phyloP scores from a whole-genome alignment of 2,888 invertebrate species.

The Lamellibrachia columna region DNA sequence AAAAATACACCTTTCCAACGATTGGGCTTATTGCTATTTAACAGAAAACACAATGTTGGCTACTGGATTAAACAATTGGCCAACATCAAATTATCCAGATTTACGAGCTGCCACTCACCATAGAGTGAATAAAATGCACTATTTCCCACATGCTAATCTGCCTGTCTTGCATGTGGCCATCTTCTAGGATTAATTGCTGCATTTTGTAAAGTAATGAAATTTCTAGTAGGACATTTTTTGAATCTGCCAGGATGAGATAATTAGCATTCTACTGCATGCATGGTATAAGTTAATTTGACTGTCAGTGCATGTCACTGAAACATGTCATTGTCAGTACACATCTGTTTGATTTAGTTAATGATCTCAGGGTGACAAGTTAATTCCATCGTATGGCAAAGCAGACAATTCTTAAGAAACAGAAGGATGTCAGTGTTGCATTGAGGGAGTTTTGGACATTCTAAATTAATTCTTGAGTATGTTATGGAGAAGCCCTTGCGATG shows the following conservation, averaged over 20 bases:
- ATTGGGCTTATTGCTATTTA: not conserved
- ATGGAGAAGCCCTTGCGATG: no score
- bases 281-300: slow-evolving; percentile 3
- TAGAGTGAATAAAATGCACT: not conserved
- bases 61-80: not conserved
- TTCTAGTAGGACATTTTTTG: not conserved
- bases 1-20: not conserved
- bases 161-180: not conserved
- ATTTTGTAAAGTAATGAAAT: slow-evolving; percentile 9
- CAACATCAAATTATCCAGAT: not conserved
- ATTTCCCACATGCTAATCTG: not conserved
- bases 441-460: not conserved
- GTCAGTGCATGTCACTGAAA: not conserved
- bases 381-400: not conserved
- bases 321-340: not conserved
- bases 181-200: not conserved
- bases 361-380: slow-evolving; percentile 10
- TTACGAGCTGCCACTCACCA: not conserved
- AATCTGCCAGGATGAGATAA: not conserved
- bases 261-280: slow-evolving; percentile 11
- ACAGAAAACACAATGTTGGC: not conserved
- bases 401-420: not conserved
- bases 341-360: slow-evolving; percentile 16
- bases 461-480: not conserved
- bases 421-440: not conserved